Percentiles rank a stretch among this genome's conserved stretches.
Evolutionary conservation across 1,140 invertebrate genomes (phyloP).

Genomic region (Lucilia sericata): DNA sequence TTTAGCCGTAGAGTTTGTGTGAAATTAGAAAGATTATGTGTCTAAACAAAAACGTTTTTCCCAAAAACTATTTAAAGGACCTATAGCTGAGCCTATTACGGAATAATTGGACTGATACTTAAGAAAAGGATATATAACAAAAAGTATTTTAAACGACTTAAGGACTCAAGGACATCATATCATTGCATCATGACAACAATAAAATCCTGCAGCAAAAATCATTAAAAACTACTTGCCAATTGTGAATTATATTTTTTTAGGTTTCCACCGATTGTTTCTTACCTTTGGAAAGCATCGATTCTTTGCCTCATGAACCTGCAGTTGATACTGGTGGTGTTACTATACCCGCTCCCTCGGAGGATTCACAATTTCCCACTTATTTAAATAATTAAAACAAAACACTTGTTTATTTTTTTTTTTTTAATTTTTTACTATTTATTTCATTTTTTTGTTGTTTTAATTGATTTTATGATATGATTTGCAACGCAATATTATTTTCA

Average conservation of each 20-base stretch:
- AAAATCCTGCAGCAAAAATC: too few species aligned
- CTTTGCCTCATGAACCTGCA: constrained; percentile 69
- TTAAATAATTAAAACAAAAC: constrained; percentile 53
- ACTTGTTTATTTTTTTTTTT: constrained; percentile 1
- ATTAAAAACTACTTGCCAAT: too few species aligned
- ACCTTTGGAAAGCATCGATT: constrained; percentile 68
- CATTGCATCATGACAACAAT: too few species aligned
- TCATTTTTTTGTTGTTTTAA: constrained; percentile 41
- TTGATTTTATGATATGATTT: constrained; percentile 46
- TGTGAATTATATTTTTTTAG: constrained; percentile 42
- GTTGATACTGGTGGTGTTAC: constrained; percentile 75
- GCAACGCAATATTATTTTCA: constrained; percentile 43
- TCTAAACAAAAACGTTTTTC: too few species aligned
- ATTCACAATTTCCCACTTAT: constrained; percentile 61
- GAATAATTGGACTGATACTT: too few species aligned
- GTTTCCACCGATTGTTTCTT: constrained; percentile 69
- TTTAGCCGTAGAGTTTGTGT: too few species aligned
- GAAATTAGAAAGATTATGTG: too few species aligned
- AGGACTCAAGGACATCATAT: too few species aligned
- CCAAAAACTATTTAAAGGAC: too few species aligned
- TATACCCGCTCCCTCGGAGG: constrained; percentile 72
- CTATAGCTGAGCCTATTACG: too few species aligned
- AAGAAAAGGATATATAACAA: too few species aligned
- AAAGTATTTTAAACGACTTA: too few species aligned
- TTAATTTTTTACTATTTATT: constrained; percentile 34